Evolutionary conservation across 2,113 vertebrate genomes (phyloP), one percentile per base, ranked within the genome.

Genomic region (Sardina pilchardus): DNA sequence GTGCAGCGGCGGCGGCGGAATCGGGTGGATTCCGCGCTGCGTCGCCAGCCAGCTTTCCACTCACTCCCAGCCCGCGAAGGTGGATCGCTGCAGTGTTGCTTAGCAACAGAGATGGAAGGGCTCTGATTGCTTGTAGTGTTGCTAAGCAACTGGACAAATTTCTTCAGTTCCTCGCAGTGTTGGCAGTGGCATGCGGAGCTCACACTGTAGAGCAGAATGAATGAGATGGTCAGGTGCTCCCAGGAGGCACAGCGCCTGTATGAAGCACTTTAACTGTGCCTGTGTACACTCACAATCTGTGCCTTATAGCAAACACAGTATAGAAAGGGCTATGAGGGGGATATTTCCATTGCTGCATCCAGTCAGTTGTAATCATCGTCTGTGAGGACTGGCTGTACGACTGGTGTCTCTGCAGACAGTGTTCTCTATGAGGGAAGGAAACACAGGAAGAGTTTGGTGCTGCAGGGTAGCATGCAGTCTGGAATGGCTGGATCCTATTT

Each of bases 21-120:
- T 78, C 88, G 82, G 84, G 83, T 85, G 84, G 53, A 87, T 39
- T 85, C 56, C 80, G 30, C 67, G 67, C n/a, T 36, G 48, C 44
- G 71, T 59, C 63, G 63, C 86, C 87, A 87, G 81, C 84, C 83
- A 85, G 84, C 82, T 87, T 75, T 82, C 43, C 78, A 26, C 63
- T 30, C 78, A 26, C 63, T 30, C 10, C 63, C 84, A 82, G 45
- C 85, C 81, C 82, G n/a, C n/a, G n/a, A 36, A 92, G 90, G 47
- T 85, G 88, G 88, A 92, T 92, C 88, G 85, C 92, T 91, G 90
- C 87, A 14, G 1, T 91, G 94, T 94, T 95, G 92, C 94, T 89
- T 91, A 92, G 94, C 92, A 94, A 94, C 95, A 94, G 86, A 89
- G 87, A 88, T 43, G 85, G 83, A 88, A 91, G 88, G 86, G 83